A percentile compares a stretch with the other conserved stretches of the same genome.
Conservation (phyloP, 2,888 invertebrate species). For the Sphecodes monilicornis region DNA sequence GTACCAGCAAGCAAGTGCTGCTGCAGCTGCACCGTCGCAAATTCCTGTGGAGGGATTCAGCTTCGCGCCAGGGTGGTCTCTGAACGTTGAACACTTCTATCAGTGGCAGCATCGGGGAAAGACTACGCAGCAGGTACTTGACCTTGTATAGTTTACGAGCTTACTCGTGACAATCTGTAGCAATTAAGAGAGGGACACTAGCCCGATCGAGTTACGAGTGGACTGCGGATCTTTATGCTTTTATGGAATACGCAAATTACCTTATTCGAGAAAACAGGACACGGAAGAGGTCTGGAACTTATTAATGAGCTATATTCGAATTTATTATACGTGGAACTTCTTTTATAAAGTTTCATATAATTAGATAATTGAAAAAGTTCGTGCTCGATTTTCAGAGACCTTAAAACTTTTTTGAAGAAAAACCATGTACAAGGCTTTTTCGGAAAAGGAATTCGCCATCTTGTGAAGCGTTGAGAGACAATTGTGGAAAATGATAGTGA, state of each 20-base stretch:
- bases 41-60: conserved; percentile 86
- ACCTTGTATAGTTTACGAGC: background rate
- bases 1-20: conserved; percentile 62
- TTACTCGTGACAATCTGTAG: background rate
- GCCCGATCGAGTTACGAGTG: background rate
- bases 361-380: background rate
- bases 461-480: too few relatives aligned
- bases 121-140: conserved; percentile 86
- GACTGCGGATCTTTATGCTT: background rate
- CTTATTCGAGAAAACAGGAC: background rate
- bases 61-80: conserved; percentile 88
- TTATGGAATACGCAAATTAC: background rate
- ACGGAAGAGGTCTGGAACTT: background rate
- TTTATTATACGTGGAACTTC: too few relatives aligned
- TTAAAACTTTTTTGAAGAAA: too few relatives aligned
- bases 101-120: conserved; percentile 88
- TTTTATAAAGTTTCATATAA: background rate
- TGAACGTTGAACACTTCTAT: conserved; percentile 87
- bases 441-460: too few relatives aligned
- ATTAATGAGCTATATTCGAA: background rate
- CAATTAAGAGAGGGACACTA: background rate
- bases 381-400: background rate
- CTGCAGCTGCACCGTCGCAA: conserved; percentile 66
- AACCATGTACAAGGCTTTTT: too few relatives aligned
- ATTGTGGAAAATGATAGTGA: too few relatives aligned